Evolutionary conservation across 2,113 vertebrate species (phyloP), one percentile per base, ranked within the genome.

Genomic region (Oryzias javanicus): DNA sequence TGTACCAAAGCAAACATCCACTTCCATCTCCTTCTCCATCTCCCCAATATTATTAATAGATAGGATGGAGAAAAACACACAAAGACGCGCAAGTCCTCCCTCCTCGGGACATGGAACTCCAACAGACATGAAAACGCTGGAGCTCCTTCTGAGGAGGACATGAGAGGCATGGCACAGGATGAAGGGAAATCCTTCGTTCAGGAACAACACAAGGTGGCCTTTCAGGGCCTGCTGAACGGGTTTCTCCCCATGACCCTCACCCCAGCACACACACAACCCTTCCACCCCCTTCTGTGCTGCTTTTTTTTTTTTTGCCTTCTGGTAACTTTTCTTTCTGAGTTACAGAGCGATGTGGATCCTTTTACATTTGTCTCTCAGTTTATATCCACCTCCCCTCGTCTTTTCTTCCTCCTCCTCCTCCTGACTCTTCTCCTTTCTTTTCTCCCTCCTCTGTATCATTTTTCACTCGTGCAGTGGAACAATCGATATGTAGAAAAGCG

Each of bases 101-200:
- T 90, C 90, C 89, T 84, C 88, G 60, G 91, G 90, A 90, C 80
- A 92, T 87, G 88, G 82, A 88, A 85, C 86, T 86, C 84, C 83
- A 89, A 77, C 88, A 88, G 75, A 83, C 82, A 86, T 86, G 67
- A 89, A 88, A 84, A 81, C 84, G 74, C 78, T 71, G 70, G 19
- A 57, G 74, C 81, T 84, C 81, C 88, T 89, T 89, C 70, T 80
- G 88, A 86, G 88, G 81, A 83, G 62, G 83, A 89, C 90, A 90
- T 91, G 74, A 91, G 88, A 92, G 83, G 84, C 75, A 86, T 89
- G 89, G 91, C 90, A 91, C 60, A 67, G 85, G 91, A 91, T 91
- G 73, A 91, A 91, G 88, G 88, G 75, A 87, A 87, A 88, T 84
- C 84, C 81, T 86, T 82, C 71, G 85, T 69, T 78, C 76, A 78